Percentiles rank a stretch among this genome's conserved stretches.
These are phyloP conservation scores for Rhinopomastus cyanomelas DNA, from an alignment of 2,113 vertebrate species.

Conservation along the genomic window DNA sequence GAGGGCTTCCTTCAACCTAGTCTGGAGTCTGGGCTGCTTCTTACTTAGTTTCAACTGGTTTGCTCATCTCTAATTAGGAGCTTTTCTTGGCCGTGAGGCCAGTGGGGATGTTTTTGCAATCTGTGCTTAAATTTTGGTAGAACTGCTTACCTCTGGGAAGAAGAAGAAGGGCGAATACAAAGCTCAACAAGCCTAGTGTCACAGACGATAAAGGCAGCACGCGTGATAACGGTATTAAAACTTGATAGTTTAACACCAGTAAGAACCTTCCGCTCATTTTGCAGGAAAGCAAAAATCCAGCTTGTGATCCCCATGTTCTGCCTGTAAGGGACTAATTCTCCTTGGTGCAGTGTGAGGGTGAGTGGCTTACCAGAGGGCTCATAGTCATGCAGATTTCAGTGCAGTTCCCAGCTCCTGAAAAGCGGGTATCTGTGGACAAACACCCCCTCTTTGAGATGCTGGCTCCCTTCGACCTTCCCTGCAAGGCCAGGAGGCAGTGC, in stretches of 20 bases:
- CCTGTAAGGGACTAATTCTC: not conserved
- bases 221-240: not conserved
- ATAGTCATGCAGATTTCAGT: not conserved
- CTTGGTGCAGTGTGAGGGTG: not conserved
- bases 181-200: not conserved
- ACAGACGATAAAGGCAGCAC: not conserved
- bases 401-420: not conserved
- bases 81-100: not conserved
- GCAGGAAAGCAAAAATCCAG: not conserved
- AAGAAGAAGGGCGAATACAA: not conserved
- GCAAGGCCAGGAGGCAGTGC: fast-evolving
- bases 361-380: not conserved
- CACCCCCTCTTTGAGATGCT: not conserved
- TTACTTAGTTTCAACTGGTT: not conserved
- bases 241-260: not conserved
- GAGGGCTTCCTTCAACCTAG: not conserved
- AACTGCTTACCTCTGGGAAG: not conserved
- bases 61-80: constrained; percentile 10
- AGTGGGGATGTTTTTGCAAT: not conserved
- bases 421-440: not conserved
- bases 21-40: not conserved
- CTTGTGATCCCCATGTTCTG: not conserved
- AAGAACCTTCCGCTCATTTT: not conserved
- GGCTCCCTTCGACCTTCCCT: not conserved
- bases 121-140: not conserved